phyloP scores from a whole-genome alignment of 2,888 invertebrate species.

The Tenthredo mesomela region DNA sequence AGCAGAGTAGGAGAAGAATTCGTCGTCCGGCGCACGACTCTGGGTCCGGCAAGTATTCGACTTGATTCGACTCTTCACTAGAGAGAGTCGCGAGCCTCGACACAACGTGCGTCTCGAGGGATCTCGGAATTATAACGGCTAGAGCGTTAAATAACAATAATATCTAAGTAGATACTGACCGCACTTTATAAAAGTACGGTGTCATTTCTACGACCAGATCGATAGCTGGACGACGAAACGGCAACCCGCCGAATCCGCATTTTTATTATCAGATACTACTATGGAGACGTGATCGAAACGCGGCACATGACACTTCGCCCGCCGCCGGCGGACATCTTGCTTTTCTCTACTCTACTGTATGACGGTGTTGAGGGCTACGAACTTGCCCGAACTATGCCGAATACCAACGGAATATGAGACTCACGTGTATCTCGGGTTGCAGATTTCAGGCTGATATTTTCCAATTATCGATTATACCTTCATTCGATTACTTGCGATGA shows the following conservation, averaged over 20 bases:
- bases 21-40: conserved; percentile 6
- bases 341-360: not conserved
- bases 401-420: not conserved
- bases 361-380: not conserved
- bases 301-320: conserved; percentile 45
- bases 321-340: conserved; percentile 47
- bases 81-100: not conserved
- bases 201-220: not conserved
- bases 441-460: not conserved
- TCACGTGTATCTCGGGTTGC: not conserved
- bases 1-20: conserved; percentile 10
- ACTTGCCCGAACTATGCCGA: not conserved
- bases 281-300: not conserved
- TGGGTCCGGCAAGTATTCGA: not conserved
- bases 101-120: not conserved
- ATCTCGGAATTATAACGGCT: not conserved
- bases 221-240: not conserved
- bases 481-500: not conserved
- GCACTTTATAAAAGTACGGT: not conserved
- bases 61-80: not conserved
- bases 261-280: not conserved
- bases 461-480: not conserved
- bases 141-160: not conserved
- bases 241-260: not conserved
- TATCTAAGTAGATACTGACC: not conserved